Evolutionary conservation across 2,888 invertebrate genomes (phyloP).

Genomic region (Yponomeuta evonymella): DNA sequence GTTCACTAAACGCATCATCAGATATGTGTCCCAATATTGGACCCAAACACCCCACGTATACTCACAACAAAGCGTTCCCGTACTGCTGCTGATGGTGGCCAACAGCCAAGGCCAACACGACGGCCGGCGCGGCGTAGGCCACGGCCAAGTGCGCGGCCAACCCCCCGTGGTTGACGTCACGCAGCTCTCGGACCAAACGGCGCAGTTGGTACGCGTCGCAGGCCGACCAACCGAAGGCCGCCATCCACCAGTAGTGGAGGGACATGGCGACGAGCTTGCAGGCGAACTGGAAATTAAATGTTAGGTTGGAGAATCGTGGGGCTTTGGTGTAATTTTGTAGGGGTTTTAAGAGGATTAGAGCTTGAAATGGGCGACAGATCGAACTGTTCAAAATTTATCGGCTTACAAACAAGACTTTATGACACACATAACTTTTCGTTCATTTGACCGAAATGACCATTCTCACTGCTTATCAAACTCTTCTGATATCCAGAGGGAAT

Average conservation of each 20-base stretch:
- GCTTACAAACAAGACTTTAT: too few relatives aligned
- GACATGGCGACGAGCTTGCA: conserved; percentile 94
- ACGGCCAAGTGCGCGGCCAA: conserved; percentile 94
- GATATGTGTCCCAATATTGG: too few relatives aligned
- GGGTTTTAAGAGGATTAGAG: too few relatives aligned
- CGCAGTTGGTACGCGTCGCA: conserved; percentile 95
- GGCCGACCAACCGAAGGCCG: conserved; percentile 93
- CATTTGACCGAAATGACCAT: too few relatives aligned
- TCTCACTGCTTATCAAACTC: too few relatives aligned
- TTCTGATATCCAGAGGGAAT: too few relatives aligned
- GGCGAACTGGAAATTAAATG: conserved; percentile 9
- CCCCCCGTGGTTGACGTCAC: conserved; percentile 96
- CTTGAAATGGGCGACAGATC: too few relatives aligned
- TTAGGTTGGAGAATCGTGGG: too few relatives aligned
- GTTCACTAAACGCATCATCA: background rate
- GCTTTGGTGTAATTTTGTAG: too few relatives aligned
- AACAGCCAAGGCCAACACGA: conserved; percentile 90
- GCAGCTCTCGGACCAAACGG: conserved; percentile 94
- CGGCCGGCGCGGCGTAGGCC: conserved; percentile 94
- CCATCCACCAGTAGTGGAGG: conserved; percentile 95
- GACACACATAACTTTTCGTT: too few relatives aligned
- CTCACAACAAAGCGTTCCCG: conserved; percentile 90
- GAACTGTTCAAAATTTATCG: too few relatives aligned
- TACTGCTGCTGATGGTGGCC: conserved; percentile 92
- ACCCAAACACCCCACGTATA: conserved; percentile 45